Percentiles rank a stretch among this genome's conserved stretches.
Conservation (phyloP, 2,888 invertebrate genomes). For the Pseudolycoriella hygida region DNA sequence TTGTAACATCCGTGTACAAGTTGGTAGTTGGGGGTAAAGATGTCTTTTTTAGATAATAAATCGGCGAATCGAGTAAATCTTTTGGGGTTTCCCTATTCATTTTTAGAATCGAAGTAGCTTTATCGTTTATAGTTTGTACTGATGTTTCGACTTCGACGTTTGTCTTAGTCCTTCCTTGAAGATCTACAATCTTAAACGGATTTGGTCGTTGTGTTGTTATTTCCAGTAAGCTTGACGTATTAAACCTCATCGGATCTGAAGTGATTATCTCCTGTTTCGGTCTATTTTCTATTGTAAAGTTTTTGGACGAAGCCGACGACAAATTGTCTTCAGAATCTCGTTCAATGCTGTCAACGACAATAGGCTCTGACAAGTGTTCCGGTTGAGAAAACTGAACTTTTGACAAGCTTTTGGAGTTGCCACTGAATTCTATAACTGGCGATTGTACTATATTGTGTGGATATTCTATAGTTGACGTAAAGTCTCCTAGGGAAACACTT, state of each 20-base stretch:
- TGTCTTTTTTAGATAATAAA: constrained; percentile 34
- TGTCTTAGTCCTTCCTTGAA: neutral
- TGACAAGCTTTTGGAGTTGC: neutral
- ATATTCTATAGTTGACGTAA: constrained; percentile 50
- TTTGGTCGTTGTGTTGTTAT: neutral
- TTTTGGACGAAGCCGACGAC: constrained; percentile 26
- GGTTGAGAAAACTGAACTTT: neutral
- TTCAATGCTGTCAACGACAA: constrained; percentile 21
- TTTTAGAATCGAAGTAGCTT: constrained; percentile 5
- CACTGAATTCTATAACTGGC: neutral
- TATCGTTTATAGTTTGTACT: constrained; percentile 9
- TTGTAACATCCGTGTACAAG: constrained; percentile 19
- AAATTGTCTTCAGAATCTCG: constrained; percentile 32
- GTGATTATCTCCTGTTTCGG: constrained; percentile 9
- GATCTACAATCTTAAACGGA: neutral
- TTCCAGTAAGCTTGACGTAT: neutral
- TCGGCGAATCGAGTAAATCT: constrained; percentile 37
- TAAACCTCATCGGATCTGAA: constrained; percentile 10
- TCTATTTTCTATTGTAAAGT: constrained; percentile 11
- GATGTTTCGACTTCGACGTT: constrained; percentile 12
- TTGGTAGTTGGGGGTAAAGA: constrained; percentile 36
- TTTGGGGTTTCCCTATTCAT: constrained; percentile 24
- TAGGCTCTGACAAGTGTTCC: constrained; percentile 20
- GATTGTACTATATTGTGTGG: constrained; percentile 41
- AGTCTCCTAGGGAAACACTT: constrained; percentile 49